Evolutionary conservation across 2,113 vertebrate species (phyloP).

Genomic region (Pollimyrus isidori): DNA sequence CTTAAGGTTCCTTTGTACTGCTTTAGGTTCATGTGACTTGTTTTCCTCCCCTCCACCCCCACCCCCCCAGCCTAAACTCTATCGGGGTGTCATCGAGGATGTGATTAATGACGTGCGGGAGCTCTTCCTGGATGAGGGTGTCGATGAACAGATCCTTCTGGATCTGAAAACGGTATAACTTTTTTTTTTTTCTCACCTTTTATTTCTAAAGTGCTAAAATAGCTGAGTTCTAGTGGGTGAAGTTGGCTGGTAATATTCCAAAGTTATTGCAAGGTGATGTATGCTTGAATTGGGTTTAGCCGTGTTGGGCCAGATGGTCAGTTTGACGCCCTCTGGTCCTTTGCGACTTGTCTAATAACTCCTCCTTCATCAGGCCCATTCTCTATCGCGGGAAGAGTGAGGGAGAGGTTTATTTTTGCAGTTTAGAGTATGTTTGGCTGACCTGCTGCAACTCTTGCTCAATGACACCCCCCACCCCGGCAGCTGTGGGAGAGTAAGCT

Average conservation of each 20-base stretch:
- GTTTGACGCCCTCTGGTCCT: not conserved
- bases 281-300: not conserved
- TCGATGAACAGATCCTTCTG: constrained; percentile 93
- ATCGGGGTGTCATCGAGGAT: constrained; percentile 93
- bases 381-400: not conserved
- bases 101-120: constrained; percentile 96
- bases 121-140: constrained; percentile 94
- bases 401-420: not conserved
- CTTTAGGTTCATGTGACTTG: not conserved
- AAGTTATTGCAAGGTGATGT: not conserved
- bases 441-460: not conserved
- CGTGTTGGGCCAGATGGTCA: not conserved
- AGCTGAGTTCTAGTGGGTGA: not conserved
- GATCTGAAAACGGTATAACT: constrained; percentile 88
- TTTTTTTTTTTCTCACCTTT: not conserved
- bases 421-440: not conserved
- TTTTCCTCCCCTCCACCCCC: constrained; percentile 33
- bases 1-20: not conserved
- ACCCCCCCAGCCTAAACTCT: constrained; percentile 89
- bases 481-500: constrained; percentile 98
- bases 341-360: not conserved
- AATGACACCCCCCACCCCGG: not conserved
- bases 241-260: not conserved
- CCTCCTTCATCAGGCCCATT: not conserved
- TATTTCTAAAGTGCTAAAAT: not conserved